Evolutionary conservation across 64 coral and sea anemone species (phyloP).

Genomic region (Pocillopora verrucosa): DNA sequence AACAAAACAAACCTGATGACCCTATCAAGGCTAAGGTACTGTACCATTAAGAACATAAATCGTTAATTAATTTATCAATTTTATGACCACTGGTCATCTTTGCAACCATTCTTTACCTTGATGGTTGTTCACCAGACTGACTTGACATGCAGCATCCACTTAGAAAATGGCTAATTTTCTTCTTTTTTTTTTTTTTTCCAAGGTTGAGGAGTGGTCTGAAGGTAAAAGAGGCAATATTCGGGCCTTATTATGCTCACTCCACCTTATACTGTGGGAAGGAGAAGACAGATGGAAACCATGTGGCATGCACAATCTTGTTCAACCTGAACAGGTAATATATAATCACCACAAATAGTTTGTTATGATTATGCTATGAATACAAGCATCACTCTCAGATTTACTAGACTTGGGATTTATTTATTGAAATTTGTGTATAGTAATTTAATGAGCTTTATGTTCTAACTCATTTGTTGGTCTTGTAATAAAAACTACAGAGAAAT

Average conservation of each 20-base stretch:
- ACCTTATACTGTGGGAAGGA: slow-evolving; percentile 86
- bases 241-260: slow-evolving; percentile 84
- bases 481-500: no score
- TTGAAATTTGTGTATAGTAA: no score
- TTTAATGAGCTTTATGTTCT: no score
- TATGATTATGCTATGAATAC: neutral
- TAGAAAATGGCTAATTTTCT: no score
- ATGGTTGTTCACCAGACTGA: no score
- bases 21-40: slow-evolving; percentile 93
- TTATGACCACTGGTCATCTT: no score
- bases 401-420: no score
- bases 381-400: no score
- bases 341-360: neutral
- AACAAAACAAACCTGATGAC: slow-evolving; percentile 68
- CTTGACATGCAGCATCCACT: no score
- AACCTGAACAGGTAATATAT: slow-evolving; percentile 80
- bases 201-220: slow-evolving; percentile 93
- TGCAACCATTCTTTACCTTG: no score
- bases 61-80: neutral
- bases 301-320: slow-evolving; percentile 94
- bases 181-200: neutral
- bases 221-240: slow-evolving; percentile 94
- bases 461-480: no score
- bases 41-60: neutral
- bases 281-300: slow-evolving; percentile 81